Evolutionary conservation across 2,888 invertebrate genomes (phyloP), one percentile per base, ranked within the genome.

Genomic region (Galeopsomyia nigrocyanea): DNA sequence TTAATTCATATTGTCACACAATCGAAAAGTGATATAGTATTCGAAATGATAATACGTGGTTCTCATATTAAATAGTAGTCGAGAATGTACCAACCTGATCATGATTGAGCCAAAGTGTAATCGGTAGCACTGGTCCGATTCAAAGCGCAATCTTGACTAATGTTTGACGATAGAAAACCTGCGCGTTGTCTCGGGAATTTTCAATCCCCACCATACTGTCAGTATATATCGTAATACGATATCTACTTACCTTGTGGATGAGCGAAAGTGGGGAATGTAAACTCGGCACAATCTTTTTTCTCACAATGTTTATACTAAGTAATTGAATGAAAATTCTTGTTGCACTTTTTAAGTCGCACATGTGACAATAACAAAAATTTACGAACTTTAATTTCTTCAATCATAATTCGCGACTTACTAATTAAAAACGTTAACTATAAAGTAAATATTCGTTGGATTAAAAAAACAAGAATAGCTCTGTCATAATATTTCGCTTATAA

Each of bases 121-220:
- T 60, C 64, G 61, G 39, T n/a, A 55, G 47, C 22, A 47, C 19
- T 26, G 50, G 63, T 67, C 53, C 57, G 47, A 60, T 64, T 76
- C 75, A 76, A 61, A 71, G 77, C 67, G 67, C 78, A 80, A 75
- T 79, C 79, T 77, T 79, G 79, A 83, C 83, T 83, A 79, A 81
- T 80, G 78, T 77, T 77, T 80, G 62, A 58, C 70, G 62, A 58
- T 65, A 64, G 26, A 13, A 60, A 58, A 66, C 66, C 57, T 26
- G 47, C 16, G 50, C 55, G 58, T 13, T 39, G 39, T 39, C 39
- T 39, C 13, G 10, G 10, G 39, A 39, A 39, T 39, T 39, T 39
- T 22, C 56, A 66, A 50, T 57, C 71, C 66, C 71, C 61, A 67
- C 71, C 66, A 63, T 39, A 21, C 7, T 26, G 39, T 7, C 39